These are phyloP conservation scores for Colletes collaris DNA, from an alignment of 2,888 invertebrate species.

Conservation along the genomic window DNA sequence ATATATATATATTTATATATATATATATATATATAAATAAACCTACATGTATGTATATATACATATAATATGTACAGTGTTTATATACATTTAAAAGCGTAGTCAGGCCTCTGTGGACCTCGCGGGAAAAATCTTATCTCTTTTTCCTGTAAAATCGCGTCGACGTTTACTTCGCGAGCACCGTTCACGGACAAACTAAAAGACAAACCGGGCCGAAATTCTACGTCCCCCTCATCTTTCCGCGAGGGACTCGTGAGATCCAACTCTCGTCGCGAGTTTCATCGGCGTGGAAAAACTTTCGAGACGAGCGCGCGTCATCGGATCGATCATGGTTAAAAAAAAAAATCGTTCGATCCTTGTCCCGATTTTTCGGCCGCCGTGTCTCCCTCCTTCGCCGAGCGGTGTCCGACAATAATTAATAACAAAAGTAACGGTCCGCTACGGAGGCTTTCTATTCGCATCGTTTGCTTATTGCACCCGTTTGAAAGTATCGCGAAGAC, in stretches of 20 bases:
- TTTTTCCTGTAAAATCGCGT: conserved; percentile 8
- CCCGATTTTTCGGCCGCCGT: background rate
- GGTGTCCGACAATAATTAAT: conserved; percentile 21
- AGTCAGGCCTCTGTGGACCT: conserved; percentile 8
- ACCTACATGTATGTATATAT: conserved; percentile 46
- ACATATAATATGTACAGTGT: conserved; percentile 57
- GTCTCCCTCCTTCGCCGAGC: conserved; percentile 10
- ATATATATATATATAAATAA: conserved; percentile 41
- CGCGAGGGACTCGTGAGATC: background rate
- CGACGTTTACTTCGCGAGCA: conserved; percentile 6
- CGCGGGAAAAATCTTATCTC: background rate
- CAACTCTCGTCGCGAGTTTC: background rate
- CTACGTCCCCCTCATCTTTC: too few relatives aligned
- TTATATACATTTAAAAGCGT: conserved; percentile 62
- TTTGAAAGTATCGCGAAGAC: background rate
- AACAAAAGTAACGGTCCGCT: conserved; percentile 30
- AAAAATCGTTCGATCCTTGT: conserved; percentile 23
- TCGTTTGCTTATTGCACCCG: conserved; percentile 51
- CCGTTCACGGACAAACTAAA: conserved; percentile 14
- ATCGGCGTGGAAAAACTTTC: background rate
- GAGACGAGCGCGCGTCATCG: background rate
- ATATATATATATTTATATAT: conserved; percentile 19
- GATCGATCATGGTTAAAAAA: background rate
- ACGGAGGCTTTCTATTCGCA: background rate
- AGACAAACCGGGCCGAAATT: conserved; percentile 3